These are phyloP conservation scores for Lamellibrachia columna DNA, from an alignment of 2,888 invertebrate genomes.

Conservation along the genomic window DNA sequence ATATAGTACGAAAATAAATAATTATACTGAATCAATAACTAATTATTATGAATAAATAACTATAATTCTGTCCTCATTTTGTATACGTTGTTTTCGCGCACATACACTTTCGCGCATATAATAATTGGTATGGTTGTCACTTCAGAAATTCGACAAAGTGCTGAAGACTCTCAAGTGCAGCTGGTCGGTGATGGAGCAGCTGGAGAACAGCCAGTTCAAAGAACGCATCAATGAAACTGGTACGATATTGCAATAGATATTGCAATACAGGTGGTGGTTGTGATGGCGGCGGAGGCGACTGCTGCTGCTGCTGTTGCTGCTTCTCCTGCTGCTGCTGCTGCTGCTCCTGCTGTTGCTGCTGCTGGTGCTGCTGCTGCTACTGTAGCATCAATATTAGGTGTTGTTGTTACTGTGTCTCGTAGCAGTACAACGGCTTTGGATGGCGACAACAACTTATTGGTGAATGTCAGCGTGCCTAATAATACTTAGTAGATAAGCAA, in stretches of 20 bases:
- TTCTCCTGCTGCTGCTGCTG: not conserved
- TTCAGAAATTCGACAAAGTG: conserved; percentile 18
- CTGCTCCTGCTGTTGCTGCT: not conserved
- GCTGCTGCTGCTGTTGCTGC: too few relatives aligned
- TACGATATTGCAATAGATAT: not conserved
- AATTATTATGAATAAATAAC: too few relatives aligned
- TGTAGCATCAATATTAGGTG: not conserved
- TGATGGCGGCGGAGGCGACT: not conserved
- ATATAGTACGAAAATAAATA: too few relatives aligned
- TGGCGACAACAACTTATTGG: too few relatives aligned
- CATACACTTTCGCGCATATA: too few relatives aligned
- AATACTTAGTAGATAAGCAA: not conserved
- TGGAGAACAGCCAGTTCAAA: not conserved
- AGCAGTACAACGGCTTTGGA: not conserved
- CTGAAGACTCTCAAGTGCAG: not conserved
- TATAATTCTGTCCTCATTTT: too few relatives aligned
- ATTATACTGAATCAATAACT: too few relatives aligned
- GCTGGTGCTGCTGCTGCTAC: too few relatives aligned
- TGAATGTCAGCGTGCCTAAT: too few relatives aligned
- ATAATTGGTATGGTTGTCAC: not conserved
- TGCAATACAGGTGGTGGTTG: not conserved
- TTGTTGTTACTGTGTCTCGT: not conserved
- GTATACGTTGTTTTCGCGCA: too few relatives aligned
- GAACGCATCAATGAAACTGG: not conserved
- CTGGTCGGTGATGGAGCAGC: conserved; percentile 10